Base-by-base conservation (phyloP, 2,113 vertebrate species). In the Megatriorchis doriae region DNA sequence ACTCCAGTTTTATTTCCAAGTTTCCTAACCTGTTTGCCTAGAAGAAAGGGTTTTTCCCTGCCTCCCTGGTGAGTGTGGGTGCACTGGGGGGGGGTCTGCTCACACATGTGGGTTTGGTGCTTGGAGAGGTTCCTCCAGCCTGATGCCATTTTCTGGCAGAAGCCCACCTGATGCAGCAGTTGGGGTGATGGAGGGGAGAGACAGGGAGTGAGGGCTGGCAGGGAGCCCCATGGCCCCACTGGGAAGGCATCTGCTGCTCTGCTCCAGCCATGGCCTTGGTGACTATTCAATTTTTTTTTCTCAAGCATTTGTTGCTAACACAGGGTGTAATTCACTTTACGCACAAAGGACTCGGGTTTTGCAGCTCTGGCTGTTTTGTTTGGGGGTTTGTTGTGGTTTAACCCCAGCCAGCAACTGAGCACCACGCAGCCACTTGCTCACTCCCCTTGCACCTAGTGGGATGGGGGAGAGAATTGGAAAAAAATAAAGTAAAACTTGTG, bases 51-150 rank as follows among this genome's bases (percentile, higher is more conserved):
- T 13, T 12, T 6, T n/a, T 61, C 21, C 31, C 19, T 16, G 16
- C 4, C 22, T 48, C 43, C 16, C 20, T 2, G 3, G 23, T 20
- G 15, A 9, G 50, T 10, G 5, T 5, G 11, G 21, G 27, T 38
- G 22, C 2, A 3, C n/a, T 6, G 13, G 13, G 3, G 13, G 3
- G 3, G 10, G 18, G 8, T 65, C 23, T 1, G 14, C 38, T 53
- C 6, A 3, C 36, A 13, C 5, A 13, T 0, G 2, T 6, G 29
- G 53, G 17, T 34, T 34, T 1, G 5, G 32, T 7, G 5, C 14
- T 26, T 4, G 9, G 36, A 50, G 26, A 38, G 11, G 16, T 36
- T 87, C 6, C 32, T 4, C 47, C 11, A n/a, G 32, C 19, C 38
- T 19, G 1, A 2, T 3, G 13, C 23, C 1, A 1, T 25, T 45